These are phyloP conservation scores for Artibeus jamaicensis DNA, from an alignment of 2,797 vertebrate species.

Conservation along the genomic window DNA sequence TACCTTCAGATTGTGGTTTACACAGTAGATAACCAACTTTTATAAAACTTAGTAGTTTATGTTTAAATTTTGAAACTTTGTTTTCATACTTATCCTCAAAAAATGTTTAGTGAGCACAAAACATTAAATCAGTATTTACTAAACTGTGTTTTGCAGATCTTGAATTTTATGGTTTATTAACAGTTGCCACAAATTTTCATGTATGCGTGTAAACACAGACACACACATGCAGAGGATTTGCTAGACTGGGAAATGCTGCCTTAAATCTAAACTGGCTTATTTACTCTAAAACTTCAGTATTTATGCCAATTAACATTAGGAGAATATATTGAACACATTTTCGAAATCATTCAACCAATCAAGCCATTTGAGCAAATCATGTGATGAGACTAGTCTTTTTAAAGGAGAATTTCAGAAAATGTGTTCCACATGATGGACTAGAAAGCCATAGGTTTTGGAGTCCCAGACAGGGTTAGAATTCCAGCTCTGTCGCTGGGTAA, in stretches of 20 bases:
- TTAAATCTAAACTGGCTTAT: not conserved
- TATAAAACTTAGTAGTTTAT: not conserved
- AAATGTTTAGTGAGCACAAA: not conserved
- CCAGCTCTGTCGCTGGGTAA: not conserved
- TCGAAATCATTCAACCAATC: not conserved
- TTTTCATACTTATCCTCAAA: not conserved
- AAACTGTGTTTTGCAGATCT: not conserved
- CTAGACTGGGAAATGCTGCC: not conserved
- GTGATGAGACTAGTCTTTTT: not conserved
- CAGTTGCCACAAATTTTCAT: not conserved
- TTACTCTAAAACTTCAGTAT: slow-evolving; percentile 24
- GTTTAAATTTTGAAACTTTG: not conserved
- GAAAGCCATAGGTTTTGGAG: not conserved
- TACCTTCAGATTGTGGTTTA: not conserved
- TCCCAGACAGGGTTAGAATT: not conserved
- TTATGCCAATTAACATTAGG: not conserved
- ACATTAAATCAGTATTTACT: not conserved
- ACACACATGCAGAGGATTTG: not conserved
- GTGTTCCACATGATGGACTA: not conserved
- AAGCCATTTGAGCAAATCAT: not conserved
- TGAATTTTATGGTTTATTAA: not conserved
- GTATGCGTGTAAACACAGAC: not conserved
- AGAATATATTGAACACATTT: not conserved
- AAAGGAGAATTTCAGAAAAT: not conserved
- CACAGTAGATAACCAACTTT: not conserved